Evolutionary conservation across 2,113 vertebrate species (phyloP), one percentile per base, ranked within the genome.

Genomic region (Chaetura pelagica): DNA sequence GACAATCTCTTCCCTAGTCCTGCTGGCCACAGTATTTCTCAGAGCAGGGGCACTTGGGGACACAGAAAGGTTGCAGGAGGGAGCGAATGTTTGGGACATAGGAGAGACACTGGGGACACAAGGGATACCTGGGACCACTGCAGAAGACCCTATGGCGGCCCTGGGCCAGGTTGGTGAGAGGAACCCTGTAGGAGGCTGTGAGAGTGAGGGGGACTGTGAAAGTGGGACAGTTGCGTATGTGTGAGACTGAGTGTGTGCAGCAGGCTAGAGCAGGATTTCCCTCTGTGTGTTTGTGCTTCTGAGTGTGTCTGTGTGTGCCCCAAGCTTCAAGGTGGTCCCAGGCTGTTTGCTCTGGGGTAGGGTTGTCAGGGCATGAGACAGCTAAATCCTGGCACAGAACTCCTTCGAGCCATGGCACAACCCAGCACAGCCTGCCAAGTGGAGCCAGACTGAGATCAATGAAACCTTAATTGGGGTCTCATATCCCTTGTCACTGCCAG

Each of bases 21-120:
- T 46, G 46, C 46, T 46, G 46, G 46, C 46, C 46, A 46, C 46
- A 46, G 16, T 17, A 8, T 19, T 46, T 46, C 48, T 10, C 48
- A 22, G 51, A 87, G 38, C 52, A 48, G 58, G 49, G 71, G 67
- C n/a, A 57, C 48, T 6, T 5, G 52, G 26, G 29, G 32, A 40
- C 20, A 4, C 5, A 8, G 2, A 95, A 97, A 97, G 97, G 97
- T 97, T 96, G 85, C 90, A 96, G 93, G 87, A 83, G 74, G 30
- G 46, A 46, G 46, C 16, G 46, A 15, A 46, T 46, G 16, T 46
- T 46, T 46, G 16, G 46, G 46, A 16, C 46, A 46, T 46, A 8
- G 46, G 27, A 54, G 21, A 96, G 97, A 97, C 96, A 98, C 96
- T 97, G 97, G 97, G 98, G 97, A 97, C 44, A 74, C 74, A 46